Conservation (phyloP, 2,113 vertebrate species). For the Penelope pileata region DNA sequence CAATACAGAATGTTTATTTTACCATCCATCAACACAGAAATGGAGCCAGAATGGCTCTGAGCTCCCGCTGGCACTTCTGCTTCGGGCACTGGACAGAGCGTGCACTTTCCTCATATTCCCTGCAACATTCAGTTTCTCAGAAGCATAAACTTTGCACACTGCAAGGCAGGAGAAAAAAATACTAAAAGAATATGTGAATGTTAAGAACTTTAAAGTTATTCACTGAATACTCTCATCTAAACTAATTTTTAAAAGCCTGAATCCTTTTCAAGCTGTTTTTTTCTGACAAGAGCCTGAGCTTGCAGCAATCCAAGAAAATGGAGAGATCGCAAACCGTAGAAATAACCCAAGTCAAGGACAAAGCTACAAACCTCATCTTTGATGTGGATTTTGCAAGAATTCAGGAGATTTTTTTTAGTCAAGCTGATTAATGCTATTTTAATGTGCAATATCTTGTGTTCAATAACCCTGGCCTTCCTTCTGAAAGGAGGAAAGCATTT, state of each 20-base stretch:
- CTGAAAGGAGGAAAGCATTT: slow-evolving; percentile 35
- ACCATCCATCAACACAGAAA: neutral
- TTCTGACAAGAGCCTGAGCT: neutral
- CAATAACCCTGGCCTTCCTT: slow-evolving; percentile 34
- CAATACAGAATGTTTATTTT: neutral
- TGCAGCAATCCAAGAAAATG: neutral
- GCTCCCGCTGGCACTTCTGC: fast-evolving
- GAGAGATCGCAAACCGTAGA: neutral
- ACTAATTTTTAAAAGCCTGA: neutral
- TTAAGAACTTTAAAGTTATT: neutral
- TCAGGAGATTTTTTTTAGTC: neutral
- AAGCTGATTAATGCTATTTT: slow-evolving; percentile 55
- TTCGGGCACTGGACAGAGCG: neutral
- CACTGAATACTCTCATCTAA: fast-evolving
- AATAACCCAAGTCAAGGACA: slow-evolving; percentile 48
- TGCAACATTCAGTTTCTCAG: neutral
- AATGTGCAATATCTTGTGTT: slow-evolving; percentile 36
- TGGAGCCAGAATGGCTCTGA: fast-evolving
- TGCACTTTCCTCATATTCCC: neutral
- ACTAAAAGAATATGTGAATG: neutral
- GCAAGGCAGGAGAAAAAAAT: neutral
- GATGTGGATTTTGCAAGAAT: slow-evolving; percentile 25
- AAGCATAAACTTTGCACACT: neutral
- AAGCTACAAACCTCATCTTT: neutral
- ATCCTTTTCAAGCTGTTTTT: neutral